Percentiles rank a stretch among this genome's conserved stretches.
Evolutionary conservation across 1,140 invertebrate species (phyloP).

Genomic region (Homalodisca vitripennis): DNA sequence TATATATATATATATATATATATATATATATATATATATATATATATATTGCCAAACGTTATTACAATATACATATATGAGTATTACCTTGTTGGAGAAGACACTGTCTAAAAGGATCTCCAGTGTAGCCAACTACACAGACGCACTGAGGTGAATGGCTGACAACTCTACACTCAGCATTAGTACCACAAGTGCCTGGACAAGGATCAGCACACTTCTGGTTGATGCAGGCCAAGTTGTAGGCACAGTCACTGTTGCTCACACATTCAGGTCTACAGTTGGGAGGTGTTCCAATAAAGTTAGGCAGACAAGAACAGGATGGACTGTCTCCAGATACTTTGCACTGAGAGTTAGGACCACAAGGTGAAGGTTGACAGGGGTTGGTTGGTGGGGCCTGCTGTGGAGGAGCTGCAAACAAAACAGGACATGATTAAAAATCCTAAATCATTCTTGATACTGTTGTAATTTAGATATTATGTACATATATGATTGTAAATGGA

Average conservation of each 20-base stretch:
- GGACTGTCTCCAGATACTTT: constrained; percentile 55
- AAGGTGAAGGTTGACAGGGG: constrained; percentile 55
- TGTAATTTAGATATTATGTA: background rate
- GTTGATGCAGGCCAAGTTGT: constrained; percentile 55
- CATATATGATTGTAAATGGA: too few relatives aligned
- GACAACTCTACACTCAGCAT: constrained; percentile 65
- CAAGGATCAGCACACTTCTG: constrained; percentile 60
- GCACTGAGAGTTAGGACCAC: constrained; percentile 65
- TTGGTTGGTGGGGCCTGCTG: constrained; percentile 37
- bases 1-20: too few relatives aligned
- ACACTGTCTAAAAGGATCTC: constrained; percentile 73
- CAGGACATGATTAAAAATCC: background rate
- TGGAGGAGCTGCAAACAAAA: constrained; percentile 5
- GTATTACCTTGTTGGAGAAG: constrained; percentile 56
- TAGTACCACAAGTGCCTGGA: constrained; percentile 55
- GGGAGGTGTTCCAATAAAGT: constrained; percentile 51
- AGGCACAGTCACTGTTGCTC: constrained; percentile 55
- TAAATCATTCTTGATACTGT: background rate
- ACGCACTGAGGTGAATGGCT: constrained; percentile 65
- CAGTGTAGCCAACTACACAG: constrained; percentile 63
- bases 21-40: too few relatives aligned
- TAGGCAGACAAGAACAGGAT: constrained; percentile 57
- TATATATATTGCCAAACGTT: too few relatives aligned
- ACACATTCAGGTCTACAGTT: constrained; percentile 57
- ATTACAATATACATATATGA: too few relatives aligned